A percentile compares a stretch with the other conserved stretches of the same genome.
Conservation (phyloP, 2,113 vertebrate genomes). For the Tragulus kanchil region DNA sequence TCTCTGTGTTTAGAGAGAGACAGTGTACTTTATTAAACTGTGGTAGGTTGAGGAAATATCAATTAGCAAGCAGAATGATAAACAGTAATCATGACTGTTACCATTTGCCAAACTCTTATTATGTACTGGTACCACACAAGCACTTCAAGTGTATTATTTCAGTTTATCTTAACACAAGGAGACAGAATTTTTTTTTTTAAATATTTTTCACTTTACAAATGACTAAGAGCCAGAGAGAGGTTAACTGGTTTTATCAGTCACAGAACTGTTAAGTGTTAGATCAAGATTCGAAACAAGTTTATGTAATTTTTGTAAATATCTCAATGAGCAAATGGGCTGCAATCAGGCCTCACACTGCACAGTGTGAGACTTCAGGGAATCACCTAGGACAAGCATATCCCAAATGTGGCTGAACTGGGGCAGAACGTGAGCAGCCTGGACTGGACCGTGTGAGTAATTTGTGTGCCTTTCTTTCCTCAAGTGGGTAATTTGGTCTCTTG, state of each 20-base stretch:
- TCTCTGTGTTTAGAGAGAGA: neutral
- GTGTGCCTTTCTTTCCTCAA: neutral
- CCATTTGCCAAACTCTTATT: neutral
- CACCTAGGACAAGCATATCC: neutral
- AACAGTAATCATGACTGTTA: neutral
- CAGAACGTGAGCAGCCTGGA: neutral
- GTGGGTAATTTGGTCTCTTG: slow-evolving; percentile 24
- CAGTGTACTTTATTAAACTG: neutral
- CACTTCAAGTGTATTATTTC: neutral
- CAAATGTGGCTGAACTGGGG: no score
- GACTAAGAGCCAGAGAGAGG: neutral
- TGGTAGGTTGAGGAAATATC: neutral
- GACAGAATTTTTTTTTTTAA: neutral
- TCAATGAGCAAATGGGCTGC: neutral
- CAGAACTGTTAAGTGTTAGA: neutral
- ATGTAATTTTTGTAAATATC: neutral
- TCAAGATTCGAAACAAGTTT: neutral
- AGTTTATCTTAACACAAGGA: neutral
- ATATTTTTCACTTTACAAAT: neutral
- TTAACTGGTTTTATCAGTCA: neutral
- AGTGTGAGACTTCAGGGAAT: no score
- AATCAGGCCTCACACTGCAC: neutral
- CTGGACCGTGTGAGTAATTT: neutral
- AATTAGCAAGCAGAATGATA: neutral
- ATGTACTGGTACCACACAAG: no score